phyloP scores from a whole-genome alignment of 2,797 vertebrate genomes.

The Hirundo rustica region DNA sequence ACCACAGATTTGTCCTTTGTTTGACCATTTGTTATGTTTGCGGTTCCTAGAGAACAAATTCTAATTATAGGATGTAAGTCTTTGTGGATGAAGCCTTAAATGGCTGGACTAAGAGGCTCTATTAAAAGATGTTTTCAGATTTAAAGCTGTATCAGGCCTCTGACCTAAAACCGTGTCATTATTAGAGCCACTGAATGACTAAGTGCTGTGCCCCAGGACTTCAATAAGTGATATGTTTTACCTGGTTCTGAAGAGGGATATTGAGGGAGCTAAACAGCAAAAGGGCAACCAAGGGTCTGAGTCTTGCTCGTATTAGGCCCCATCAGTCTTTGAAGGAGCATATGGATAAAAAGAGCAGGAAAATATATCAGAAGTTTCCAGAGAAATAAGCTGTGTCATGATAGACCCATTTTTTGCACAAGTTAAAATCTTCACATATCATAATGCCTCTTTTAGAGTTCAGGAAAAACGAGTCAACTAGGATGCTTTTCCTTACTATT shows the following conservation, averaged over 20 bases:
- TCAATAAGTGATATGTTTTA: neutral
- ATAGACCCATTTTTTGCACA: neutral
- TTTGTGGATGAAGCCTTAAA: conserved; percentile 4
- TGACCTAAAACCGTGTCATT: neutral
- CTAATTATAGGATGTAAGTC: conserved; percentile 35
- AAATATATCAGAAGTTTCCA: neutral
- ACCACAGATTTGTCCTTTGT: conserved; percentile 41
- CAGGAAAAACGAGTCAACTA: neutral
- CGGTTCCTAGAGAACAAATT: conserved; percentile 61
- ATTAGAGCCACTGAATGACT: neutral
- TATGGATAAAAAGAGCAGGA: neutral
- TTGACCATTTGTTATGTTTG: conserved; percentile 62
- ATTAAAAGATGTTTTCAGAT: neutral
- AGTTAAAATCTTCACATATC: neutral
- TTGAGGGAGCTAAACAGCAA: neutral
- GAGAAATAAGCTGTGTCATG: neutral
- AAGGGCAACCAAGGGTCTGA: neutral
- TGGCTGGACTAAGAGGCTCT: neutral
- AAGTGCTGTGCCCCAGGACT: neutral
- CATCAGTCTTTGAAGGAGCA: neutral
- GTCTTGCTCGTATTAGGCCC: neutral
- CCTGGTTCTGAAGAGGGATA: neutral
- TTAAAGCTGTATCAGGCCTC: neutral
- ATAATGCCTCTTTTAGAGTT: neutral
- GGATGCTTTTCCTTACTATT: neutral